A percentile compares a stretch with the other conserved stretches of the same genome.
Conservation (phyloP, 1,140 invertebrate genomes). For the Orchestia grillus region DNA sequence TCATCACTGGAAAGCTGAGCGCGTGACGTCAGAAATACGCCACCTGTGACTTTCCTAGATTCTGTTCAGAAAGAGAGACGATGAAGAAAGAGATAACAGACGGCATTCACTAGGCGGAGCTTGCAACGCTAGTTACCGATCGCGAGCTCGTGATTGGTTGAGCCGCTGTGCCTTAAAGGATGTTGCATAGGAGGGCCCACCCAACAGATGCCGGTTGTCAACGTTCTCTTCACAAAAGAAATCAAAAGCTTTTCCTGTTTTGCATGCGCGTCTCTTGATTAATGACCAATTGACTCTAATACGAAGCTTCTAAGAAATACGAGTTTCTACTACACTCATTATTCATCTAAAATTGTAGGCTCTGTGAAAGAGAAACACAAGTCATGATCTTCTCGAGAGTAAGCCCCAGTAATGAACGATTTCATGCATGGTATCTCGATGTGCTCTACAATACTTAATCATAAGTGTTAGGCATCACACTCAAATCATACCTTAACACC, state of each 20-base stretch:
- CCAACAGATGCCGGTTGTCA: constrained; percentile 9
- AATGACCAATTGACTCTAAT: constrained; percentile 40
- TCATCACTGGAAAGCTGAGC: not conserved
- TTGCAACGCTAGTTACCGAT: not conserved
- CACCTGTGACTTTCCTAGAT: constrained; percentile 19
- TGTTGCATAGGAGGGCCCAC: constrained; percentile 20
- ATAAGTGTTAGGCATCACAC: not conserved
- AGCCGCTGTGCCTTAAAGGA: not conserved
- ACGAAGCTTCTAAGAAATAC: constrained; percentile 14
- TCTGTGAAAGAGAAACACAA: not conserved
- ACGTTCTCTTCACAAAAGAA: constrained; percentile 53
- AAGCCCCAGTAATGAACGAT: not conserved
- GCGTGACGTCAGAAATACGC: not conserved
- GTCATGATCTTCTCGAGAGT: not conserved
- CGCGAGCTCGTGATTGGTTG: not conserved
- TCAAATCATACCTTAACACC: not conserved
- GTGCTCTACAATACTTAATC: not conserved
- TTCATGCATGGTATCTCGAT: not conserved
- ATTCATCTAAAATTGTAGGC: not conserved
- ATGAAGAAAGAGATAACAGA: constrained; percentile 11
- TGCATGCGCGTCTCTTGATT: constrained; percentile 46
- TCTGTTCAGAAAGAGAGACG: not conserved
- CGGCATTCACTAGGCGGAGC: not conserved
- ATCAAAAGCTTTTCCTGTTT: constrained; percentile 54
- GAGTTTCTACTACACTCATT: not conserved